Evolutionary conservation across 2,888 invertebrate species (phyloP).

Genomic region (Tetragonisca angustula): DNA sequence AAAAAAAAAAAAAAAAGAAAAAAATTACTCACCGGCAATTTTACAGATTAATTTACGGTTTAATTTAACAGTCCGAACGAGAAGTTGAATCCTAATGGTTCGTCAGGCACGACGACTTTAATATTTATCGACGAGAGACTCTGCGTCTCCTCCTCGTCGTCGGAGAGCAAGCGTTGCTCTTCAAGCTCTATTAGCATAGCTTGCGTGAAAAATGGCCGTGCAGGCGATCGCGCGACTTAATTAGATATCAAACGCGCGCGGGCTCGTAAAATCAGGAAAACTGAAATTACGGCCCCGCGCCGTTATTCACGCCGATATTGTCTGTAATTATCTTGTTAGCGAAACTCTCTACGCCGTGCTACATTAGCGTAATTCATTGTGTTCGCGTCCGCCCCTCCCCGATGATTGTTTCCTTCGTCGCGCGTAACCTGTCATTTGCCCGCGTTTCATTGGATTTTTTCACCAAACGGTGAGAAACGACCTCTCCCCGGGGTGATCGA

Average conservation of each 20-base stretch:
- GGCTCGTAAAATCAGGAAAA: constrained; percentile 27
- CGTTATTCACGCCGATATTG: constrained; percentile 1
- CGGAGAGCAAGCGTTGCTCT: not conserved
- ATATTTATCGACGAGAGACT: not conserved
- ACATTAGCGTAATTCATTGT: constrained; percentile 2
- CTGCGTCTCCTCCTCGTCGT: not conserved
- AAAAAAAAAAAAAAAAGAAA: no score
- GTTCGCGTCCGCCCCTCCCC: not conserved
- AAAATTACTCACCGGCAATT: no score
- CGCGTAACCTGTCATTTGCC: not conserved
- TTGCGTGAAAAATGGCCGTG: constrained; percentile 3
- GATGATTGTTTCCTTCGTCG: not conserved
- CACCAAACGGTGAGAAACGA: not conserved
- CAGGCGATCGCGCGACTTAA: constrained; percentile 7
- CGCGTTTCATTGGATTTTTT: not conserved
- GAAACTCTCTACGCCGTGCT: not conserved
- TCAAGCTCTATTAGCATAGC: no score
- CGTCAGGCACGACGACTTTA: no score
- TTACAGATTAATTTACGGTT: no score
- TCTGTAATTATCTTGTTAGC: constrained; percentile 22
- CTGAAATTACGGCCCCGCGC: not conserved
- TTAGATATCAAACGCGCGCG: constrained; percentile 11
- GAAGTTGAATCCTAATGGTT: no score
- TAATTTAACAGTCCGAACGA: no score
- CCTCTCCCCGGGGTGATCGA: no score